These are phyloP conservation scores for Sycobia sp. DNA, from an alignment of 1,140 invertebrate genomes.

Conservation along the genomic window DNA sequence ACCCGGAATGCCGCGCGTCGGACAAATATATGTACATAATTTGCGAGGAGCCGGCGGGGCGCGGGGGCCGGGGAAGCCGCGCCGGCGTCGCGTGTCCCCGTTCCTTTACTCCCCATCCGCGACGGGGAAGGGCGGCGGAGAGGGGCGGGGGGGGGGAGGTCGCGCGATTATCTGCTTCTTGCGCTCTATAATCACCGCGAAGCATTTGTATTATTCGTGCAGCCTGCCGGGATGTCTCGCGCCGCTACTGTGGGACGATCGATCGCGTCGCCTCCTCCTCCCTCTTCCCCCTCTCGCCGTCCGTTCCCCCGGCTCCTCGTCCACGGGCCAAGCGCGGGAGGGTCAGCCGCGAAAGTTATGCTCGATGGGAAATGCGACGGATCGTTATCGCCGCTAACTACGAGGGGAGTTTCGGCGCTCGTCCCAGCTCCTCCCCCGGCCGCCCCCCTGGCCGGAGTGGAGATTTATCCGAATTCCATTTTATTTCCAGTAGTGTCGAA, in stretches of 20 bases:
- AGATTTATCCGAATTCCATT: conserved; percentile 1
- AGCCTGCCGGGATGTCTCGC: neutral
- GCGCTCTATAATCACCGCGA: neutral
- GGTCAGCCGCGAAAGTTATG: neutral
- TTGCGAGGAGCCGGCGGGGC: neutral
- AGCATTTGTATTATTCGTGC: conserved; percentile 7
- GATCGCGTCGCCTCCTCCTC: neutral
- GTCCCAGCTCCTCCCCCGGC: neutral
- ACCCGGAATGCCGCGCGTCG: neutral
- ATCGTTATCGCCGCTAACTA: conserved; percentile 3
- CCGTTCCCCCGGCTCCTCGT: no score
- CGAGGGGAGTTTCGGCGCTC: neutral
- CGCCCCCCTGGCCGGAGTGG: neutral
- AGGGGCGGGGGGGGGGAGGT: neutral
- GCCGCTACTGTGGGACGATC: neutral
- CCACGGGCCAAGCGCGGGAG: no score
- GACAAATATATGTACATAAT: conserved; percentile 11
- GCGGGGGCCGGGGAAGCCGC: no score
- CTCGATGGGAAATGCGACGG: neutral
- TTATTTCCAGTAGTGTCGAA: neutral
- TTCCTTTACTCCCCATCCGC: no score
- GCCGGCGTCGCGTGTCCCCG: conserved; percentile 18
- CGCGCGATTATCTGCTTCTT: neutral
- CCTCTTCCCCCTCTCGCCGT: no score
- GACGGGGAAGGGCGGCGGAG: neutral